Evolutionary conservation across 1,140 invertebrate genomes (phyloP), one percentile per base, ranked within the genome.

Genomic region (Tenebrio molitor): DNA sequence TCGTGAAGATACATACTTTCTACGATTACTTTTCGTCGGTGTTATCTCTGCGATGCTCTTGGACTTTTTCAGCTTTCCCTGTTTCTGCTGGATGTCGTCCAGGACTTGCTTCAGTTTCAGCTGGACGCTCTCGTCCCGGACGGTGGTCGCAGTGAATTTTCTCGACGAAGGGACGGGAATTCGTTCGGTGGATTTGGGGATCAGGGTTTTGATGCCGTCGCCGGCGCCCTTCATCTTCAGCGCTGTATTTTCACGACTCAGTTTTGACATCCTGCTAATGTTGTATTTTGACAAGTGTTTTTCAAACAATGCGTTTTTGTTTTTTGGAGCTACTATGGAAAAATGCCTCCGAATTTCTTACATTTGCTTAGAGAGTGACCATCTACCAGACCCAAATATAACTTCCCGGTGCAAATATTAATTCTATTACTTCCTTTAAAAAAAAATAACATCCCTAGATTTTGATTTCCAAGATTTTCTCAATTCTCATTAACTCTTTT

Each of bases 1-100:
- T 17, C n/a, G 23, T n/a, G 14, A 29, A 29, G 21, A 58, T 58
- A 58, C 50, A 58, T 58, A 58, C 50, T 58, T 58, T 15, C 14
- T 58, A 29, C 21, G 50, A 4, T n/a, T 29, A 58, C 23, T 58
- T 69, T 73, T 76, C 1, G 77, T 76, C 2, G 77, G 77, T 0
- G 73, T 76, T 14, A 78, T 78, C 66, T 78, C 77, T 0, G 77
- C 77, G 7, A 78, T 75, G 8, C 72, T 76, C 23, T 72, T 67
- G 6, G 75, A 36, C 29, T 78, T 78, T 16, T 15, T 50, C 7
- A 72, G 33, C 58, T 66, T 39, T 67, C 65, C 16, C 15, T 69
- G 14, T 70, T 65, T 36, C 19, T 14, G 16, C 12, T 65, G 39
- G 29, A 73, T 53, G 23, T 74, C 77, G 1, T 44, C 44, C 5